These are phyloP conservation scores for Sphaerodactylus townsendi DNA, from an alignment of 2,113 vertebrate species.

Conservation along the genomic window DNA sequence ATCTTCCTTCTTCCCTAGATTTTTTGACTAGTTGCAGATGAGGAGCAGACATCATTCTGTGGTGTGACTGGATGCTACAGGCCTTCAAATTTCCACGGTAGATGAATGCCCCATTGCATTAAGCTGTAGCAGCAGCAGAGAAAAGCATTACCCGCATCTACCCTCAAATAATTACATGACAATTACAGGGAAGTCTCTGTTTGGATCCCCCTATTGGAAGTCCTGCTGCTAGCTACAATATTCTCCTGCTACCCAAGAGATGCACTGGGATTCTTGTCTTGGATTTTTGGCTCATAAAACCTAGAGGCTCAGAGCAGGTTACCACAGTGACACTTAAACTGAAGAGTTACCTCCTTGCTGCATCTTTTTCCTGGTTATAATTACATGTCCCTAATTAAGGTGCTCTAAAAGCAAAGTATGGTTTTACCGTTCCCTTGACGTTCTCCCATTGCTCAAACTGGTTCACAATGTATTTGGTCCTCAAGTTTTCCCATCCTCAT, in stretches of 20 bases:
- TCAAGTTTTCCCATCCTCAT: not conserved
- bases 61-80: not conserved
- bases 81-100: not conserved
- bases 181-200: too few relatives aligned
- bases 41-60: too few relatives aligned
- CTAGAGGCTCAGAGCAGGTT: not conserved
- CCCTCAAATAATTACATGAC: too few relatives aligned
- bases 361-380: too few relatives aligned
- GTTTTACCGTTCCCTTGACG: not conserved
- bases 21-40: not conserved
- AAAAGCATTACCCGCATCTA: not conserved
- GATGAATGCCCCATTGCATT: not conserved
- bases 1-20: not conserved
- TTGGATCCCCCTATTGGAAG: not conserved
- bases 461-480: not conserved
- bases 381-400: not conserved
- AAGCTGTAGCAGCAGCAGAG: not conserved
- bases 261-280: not conserved
- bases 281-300: not conserved
- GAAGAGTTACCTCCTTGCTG: not conserved
- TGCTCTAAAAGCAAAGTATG: not conserved
- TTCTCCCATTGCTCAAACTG: not conserved
- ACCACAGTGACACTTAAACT: not conserved
- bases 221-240: too few relatives aligned
- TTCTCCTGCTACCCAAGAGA: not conserved